Conservation (phyloP, 2,113 vertebrate species). For the Octodon degus region DNA sequence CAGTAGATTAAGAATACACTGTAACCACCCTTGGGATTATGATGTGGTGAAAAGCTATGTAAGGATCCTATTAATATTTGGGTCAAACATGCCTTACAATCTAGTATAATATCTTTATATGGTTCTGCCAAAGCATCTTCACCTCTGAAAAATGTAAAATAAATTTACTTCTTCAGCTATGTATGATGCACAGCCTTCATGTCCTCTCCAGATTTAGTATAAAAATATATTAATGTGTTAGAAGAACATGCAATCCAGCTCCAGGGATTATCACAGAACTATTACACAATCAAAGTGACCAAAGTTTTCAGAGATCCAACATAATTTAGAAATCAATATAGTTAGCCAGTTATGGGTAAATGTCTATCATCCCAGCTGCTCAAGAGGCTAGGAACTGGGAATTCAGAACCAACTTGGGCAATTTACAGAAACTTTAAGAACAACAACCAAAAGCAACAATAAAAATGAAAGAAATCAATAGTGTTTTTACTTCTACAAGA, state of each 20-base stretch:
- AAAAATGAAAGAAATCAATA: constrained; percentile 7
- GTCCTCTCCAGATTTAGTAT: background rate
- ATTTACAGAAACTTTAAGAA: background rate
- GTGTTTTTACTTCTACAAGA: constrained; percentile 4
- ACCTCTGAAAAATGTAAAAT: constrained; percentile 23
- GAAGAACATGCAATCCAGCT: background rate
- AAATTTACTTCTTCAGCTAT: background rate
- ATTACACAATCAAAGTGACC: background rate
- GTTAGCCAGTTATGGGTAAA: background rate
- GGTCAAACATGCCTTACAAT: background rate
- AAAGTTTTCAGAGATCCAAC: background rate
- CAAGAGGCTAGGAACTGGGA: background rate
- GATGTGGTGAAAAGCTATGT: constrained; percentile 13
- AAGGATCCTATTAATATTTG: background rate
- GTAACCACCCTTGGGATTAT: background rate
- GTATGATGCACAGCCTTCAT: background rate
- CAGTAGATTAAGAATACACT: constrained; percentile 12
- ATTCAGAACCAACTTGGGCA: background rate
- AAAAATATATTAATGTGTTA: background rate
- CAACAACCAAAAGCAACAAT: background rate
- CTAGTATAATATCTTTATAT: background rate
- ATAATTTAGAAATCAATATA: constrained; percentile 23
- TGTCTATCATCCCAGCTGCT: no score
- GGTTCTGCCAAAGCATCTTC: background rate
- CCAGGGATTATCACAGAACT: background rate